phyloP scores from a whole-genome alignment of 2,113 vertebrate species.

The Aptenodytes patagonicus region DNA sequence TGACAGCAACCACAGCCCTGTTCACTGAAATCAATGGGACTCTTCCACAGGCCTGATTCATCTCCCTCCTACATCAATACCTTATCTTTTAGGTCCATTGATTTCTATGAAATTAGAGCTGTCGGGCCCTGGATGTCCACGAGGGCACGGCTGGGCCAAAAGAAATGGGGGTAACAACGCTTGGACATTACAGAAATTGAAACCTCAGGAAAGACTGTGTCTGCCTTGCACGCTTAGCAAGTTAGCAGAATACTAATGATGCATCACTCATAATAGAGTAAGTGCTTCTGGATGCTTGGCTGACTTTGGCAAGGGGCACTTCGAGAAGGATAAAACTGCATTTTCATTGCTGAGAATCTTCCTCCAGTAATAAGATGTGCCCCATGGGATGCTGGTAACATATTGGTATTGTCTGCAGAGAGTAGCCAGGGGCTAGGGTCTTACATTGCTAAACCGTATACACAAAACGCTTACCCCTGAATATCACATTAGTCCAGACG shows the following conservation, averaged over 20 bases:
- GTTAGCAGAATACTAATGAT: neutral
- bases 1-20: rapidly evolving
- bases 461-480: neutral
- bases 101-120: neutral
- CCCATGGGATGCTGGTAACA: constrained; percentile 11
- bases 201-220: neutral
- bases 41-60: neutral
- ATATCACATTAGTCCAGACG: neutral
- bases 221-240: neutral
- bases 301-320: constrained; percentile 48
- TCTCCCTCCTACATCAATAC: neutral
- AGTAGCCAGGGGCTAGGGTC: neutral
- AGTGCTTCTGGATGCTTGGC: constrained; percentile 23
- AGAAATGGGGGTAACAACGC: neutral
- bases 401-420: neutral
- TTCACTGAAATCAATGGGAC: neutral
- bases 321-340: constrained; percentile 35
- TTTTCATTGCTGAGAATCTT: constrained; percentile 29
- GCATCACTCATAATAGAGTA: neutral
- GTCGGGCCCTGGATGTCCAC: neutral
- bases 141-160: neutral
- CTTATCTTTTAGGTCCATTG: neutral
- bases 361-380: neutral
- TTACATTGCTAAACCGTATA: neutral
- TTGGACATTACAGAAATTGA: neutral